These are phyloP conservation scores for Cepaea hortensis DNA, from an alignment of 2,888 invertebrate species.

Conservation along the genomic window DNA sequence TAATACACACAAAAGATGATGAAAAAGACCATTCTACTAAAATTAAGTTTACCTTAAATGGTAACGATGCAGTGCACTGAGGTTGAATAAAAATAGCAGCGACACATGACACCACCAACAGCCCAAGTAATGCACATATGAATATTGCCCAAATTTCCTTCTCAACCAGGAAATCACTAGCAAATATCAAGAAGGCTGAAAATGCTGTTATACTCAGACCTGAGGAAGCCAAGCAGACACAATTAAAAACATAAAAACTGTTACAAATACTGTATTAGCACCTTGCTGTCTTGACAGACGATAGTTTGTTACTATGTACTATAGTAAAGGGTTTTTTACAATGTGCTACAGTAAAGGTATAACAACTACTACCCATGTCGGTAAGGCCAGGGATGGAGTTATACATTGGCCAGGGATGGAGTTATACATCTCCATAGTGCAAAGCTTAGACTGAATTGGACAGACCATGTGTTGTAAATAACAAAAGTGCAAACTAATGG, in stretches of 20 bases:
- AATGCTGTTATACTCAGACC: slow-evolving; percentile 43
- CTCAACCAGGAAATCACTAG: background rate
- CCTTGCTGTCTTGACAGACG: background rate
- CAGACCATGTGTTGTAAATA: no score
- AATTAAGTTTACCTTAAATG: slow-evolving; percentile 44
- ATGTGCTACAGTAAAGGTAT: background rate
- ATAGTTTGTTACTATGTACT: background rate
- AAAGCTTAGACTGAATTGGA: no score
- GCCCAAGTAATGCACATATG: slow-evolving; percentile 5
- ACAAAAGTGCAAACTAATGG: no score
- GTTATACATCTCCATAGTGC: no score
- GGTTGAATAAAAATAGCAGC: slow-evolving; percentile 45
- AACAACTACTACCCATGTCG: no score
- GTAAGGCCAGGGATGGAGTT: no score
- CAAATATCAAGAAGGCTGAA: slow-evolving; percentile 37
- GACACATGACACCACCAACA: slow-evolving; percentile 19
- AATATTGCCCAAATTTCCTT: slow-evolving; percentile 39
- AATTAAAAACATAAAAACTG: background rate
- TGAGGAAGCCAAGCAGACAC: slow-evolving; percentile 23
- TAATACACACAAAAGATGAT: no score
- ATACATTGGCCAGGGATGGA: no score
- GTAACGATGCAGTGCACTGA: slow-evolving; percentile 39
- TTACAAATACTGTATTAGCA: background rate
- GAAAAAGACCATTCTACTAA: no score
- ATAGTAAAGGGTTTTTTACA: background rate